A percentile compares a stretch with the other conserved stretches of the same genome.
Conservation (phyloP, 1,140 invertebrate species). For the Grapholita molesta region DNA sequence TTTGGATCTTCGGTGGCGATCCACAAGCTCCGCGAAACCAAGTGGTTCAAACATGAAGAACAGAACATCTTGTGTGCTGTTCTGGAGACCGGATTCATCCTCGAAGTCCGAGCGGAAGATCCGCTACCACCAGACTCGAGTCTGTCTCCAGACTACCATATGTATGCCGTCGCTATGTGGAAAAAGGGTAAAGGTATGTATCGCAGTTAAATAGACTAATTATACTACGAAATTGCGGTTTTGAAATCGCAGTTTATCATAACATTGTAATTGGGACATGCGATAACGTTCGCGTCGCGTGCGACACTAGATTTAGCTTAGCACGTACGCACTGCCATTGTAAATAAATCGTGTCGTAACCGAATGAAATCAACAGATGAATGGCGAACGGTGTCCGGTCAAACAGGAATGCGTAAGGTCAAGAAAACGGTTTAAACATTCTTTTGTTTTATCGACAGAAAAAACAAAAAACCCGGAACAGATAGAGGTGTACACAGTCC, state of each 20-base stretch:
- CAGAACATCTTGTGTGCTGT: conserved; percentile 83
- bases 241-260: conserved; percentile 18
- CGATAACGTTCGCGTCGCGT: conserved; percentile 38
- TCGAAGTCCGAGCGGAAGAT: conserved; percentile 79
- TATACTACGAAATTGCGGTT: neutral
- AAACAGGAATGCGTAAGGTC: conserved; percentile 20
- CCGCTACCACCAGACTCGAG: conserved; percentile 63
- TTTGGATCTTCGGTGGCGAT: conserved; percentile 82
- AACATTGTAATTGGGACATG: conserved; percentile 26
- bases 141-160: conserved; percentile 71
- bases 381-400: conserved; percentile 33
- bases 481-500: conserved; percentile 82
- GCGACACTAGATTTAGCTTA: conserved; percentile 49
- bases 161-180: conserved; percentile 82
- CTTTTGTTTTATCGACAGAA: conserved; percentile 72
- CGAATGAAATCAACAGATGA: conserved; percentile 38
- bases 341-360: conserved; percentile 55
- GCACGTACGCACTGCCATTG: conserved; percentile 44
- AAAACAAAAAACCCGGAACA: conserved; percentile 84
- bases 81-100: conserved; percentile 83
- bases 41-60: conserved; percentile 84
- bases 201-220: conserved; percentile 1
- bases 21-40: conserved; percentile 82
- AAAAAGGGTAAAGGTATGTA: conserved; percentile 82
- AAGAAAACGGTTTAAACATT: conserved; percentile 20